Evolutionary conservation across 2,797 vertebrate genomes (phyloP).

Genomic region (Onychomys torridus): DNA sequence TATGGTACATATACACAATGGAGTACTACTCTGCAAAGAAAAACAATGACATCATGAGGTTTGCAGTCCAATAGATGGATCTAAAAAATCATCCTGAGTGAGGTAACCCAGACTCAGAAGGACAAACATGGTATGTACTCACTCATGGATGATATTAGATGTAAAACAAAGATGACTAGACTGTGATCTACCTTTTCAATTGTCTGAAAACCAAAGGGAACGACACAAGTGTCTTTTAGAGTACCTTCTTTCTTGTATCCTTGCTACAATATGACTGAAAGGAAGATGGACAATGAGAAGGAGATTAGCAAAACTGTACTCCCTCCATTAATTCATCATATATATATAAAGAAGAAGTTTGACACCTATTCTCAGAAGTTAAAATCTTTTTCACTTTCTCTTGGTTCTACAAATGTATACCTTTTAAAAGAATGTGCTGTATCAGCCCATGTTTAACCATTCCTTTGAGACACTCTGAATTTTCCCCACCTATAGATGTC

Average conservation of each 20-base stretch:
- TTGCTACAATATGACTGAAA: background rate
- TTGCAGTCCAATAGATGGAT: too few species aligned
- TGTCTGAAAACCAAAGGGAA: background rate
- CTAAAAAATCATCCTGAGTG: too few species aligned
- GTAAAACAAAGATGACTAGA: too few species aligned
- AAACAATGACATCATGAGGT: too few species aligned
- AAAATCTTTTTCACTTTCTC: background rate
- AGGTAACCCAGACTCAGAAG: too few species aligned
- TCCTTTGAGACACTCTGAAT: background rate
- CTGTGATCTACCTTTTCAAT: background rate
- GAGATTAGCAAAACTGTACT: background rate
- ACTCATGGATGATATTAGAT: too few species aligned
- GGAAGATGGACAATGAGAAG: background rate
- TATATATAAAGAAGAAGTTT: background rate
- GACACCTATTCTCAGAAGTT: background rate
- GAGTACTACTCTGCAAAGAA: too few species aligned
- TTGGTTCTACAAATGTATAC: background rate
- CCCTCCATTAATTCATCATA: background rate
- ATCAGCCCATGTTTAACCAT: background rate
- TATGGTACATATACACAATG: too few species aligned
- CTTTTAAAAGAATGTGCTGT: background rate
- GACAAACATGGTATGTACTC: too few species aligned
- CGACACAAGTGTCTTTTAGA: background rate
- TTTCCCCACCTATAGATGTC: background rate
- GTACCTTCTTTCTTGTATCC: background rate